These are phyloP conservation scores for Drosophila nebulosa DNA, from an alignment of 1,140 invertebrate genomes.

Conservation along the genomic window DNA sequence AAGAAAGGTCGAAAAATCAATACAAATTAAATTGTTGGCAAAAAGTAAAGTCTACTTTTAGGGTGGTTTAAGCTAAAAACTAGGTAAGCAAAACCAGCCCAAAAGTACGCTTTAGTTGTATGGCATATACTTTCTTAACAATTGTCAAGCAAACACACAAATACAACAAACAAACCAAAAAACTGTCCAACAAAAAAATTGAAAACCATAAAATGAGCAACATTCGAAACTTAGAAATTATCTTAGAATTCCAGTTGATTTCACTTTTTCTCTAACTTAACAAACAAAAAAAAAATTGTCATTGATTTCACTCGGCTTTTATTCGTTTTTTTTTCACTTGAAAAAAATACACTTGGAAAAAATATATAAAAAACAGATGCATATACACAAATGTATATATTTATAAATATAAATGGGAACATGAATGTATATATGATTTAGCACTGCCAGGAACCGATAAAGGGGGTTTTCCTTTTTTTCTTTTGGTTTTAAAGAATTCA, in stretches of 20 bases:
- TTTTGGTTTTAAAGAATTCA: too few relatives aligned
- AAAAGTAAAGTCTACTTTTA: not conserved
- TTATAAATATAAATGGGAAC: constrained; percentile 28
- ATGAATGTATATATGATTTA: constrained; percentile 14
- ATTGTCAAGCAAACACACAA: constrained; percentile 9
- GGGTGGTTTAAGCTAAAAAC: not conserved
- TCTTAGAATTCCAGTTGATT: constrained; percentile 5
- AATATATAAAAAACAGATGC: constrained; percentile 15
- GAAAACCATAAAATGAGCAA: constrained; percentile 17
- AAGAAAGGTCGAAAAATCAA: not conserved
- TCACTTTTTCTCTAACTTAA: not conserved
- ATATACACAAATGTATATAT: constrained; percentile 13
- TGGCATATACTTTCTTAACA: not conserved
- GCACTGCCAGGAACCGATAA: constrained; percentile 67
- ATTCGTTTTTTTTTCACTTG: constrained; percentile 3
- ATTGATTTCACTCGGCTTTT: constrained; percentile 5
- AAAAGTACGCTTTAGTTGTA: constrained; percentile 17
- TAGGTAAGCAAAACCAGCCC: not conserved
- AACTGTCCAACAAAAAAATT: constrained; percentile 9
- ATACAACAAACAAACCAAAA: constrained; percentile 43
- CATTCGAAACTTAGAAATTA: constrained; percentile 1
- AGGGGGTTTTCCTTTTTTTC: constrained; percentile 30
- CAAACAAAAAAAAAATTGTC: constrained; percentile 1
- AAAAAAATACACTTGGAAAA: constrained; percentile 15
- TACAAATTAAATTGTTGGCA: not conserved